These are phyloP conservation scores for Pogonocherus hispidulus DNA, from an alignment of 2,888 invertebrate genomes.

Conservation along the genomic window DNA sequence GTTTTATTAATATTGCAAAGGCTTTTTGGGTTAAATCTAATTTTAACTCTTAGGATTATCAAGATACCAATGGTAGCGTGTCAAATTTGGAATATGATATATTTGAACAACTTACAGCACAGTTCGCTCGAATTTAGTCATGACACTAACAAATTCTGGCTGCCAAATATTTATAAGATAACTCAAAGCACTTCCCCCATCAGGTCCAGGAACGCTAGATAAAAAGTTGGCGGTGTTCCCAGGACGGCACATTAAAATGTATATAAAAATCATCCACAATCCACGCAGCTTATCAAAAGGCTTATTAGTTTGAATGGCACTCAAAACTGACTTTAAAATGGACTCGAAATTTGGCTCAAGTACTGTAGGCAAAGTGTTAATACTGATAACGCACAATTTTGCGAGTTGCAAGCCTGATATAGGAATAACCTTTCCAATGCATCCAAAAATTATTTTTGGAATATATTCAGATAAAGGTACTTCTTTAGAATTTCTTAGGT, in stretches of 20 bases:
- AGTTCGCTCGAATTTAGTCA: constrained; percentile 48
- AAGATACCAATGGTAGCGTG: too few species aligned
- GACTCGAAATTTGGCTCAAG: constrained; percentile 49
- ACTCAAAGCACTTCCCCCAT: constrained; percentile 52
- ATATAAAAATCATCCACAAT: constrained; percentile 50
- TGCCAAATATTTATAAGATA: constrained; percentile 51
- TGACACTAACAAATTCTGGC: constrained; percentile 34
- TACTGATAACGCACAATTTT: constrained; percentile 46
- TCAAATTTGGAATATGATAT: background rate
- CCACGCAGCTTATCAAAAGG: constrained; percentile 32
- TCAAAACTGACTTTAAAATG: constrained; percentile 49
- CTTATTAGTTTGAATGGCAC: constrained; percentile 39
- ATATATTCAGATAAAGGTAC: constrained; percentile 42
- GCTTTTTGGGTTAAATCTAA: too few species aligned
- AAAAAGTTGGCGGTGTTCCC: constrained; percentile 49
- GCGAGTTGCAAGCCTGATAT: constrained; percentile 35
- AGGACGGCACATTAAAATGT: constrained; percentile 52
- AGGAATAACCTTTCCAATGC: constrained; percentile 4
- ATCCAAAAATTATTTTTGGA: constrained; percentile 38
- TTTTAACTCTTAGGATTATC: too few species aligned
- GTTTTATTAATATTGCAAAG: too few species aligned
- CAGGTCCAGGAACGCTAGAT: constrained; percentile 53
- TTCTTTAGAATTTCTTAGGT: constrained; percentile 39
- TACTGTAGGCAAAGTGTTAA: constrained; percentile 48
- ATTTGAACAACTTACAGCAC: constrained; percentile 48